Evolutionary conservation across 1,140 invertebrate genomes (phyloP), one percentile per base, ranked within the genome.

Genomic region (Leptoteleia sp.): DNA sequence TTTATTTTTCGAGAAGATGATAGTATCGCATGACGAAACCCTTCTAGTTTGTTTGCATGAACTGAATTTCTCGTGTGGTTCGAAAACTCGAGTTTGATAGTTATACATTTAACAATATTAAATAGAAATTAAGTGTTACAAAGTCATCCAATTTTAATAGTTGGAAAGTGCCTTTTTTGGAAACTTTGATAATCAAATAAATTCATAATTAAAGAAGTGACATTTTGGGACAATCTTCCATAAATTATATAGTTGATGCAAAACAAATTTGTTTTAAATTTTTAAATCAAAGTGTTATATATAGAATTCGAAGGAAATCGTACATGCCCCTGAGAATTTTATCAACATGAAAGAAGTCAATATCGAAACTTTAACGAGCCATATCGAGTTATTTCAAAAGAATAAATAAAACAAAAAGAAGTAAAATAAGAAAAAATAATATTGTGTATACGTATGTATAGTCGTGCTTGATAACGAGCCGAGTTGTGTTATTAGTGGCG

Each of bases 371-470:
- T 64, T 64, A 8, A 47, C 48, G 17, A 65, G 50, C 52, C 61
- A 48, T 38, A 13, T 11, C 16, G 35, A n/a, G n/a, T n/a, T n/a
- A n/a, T n/a, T n/a, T n/a, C 16, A 27, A 35, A n/a, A 62, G 25
- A 15, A 33, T 59, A 43, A 19, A 71, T 42, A 11, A 19, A 48
- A 42, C 47, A 52, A 43, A 70, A 16, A 52, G n/a, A n/a, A n/a
- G n/a, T n/a, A n/a, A n/a, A n/a, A n/a, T n/a, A 59, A 47, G 4
- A 17, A 33, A 9, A 17, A 17, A 35, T 50, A 45, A 33, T 11
- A 55, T 71, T 77, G 61, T 78, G 68, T 13, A 78, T 71, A 72
- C 12, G 19, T 72, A 73, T 73, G 68, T 78, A 78, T 71, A 78
- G 68, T 78, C 52, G 61, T 31, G 67, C 54, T 77, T 67, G 75